Conservation (phyloP, 2,113 vertebrate genomes). For the Electrona antarctica region DNA sequence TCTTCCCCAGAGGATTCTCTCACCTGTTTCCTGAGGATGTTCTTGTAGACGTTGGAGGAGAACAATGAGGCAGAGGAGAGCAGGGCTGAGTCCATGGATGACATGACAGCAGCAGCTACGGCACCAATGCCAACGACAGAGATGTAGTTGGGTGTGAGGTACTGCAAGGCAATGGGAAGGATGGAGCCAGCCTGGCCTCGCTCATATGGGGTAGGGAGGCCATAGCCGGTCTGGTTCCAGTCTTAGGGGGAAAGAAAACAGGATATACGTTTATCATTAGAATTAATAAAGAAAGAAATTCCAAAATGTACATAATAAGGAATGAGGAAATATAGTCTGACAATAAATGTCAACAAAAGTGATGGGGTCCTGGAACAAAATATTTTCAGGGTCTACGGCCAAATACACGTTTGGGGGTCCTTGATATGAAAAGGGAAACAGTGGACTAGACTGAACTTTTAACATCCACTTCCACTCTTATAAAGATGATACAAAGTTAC, state of each 20-base stretch:
- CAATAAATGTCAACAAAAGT: too few relatives aligned
- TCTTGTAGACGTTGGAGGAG: slow-evolving; percentile 71
- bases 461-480: too few relatives aligned
- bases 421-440: too few relatives aligned
- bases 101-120: slow-evolving; percentile 76
- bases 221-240: slow-evolving; percentile 70
- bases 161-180: slow-evolving; percentile 62
- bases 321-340: too few relatives aligned
- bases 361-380: too few relatives aligned
- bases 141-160: slow-evolving; percentile 60
- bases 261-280: background rate
- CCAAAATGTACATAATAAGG: too few relatives aligned
- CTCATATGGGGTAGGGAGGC: slow-evolving; percentile 54
- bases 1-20: background rate
- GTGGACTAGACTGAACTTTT: too few relatives aligned
- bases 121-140: slow-evolving; percentile 68
- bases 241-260: slow-evolving; percentile 39
- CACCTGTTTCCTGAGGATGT: slow-evolving; percentile 66
- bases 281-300: background rate
- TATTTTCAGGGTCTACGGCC: too few relatives aligned
- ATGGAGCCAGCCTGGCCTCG: slow-evolving; percentile 62
- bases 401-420: too few relatives aligned
- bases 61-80: slow-evolving; percentile 74
- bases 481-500: too few relatives aligned
- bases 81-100: slow-evolving; percentile 78